phyloP scores from a whole-genome alignment of 2,888 invertebrate species.

The Drosophila flavopinicola region DNA sequence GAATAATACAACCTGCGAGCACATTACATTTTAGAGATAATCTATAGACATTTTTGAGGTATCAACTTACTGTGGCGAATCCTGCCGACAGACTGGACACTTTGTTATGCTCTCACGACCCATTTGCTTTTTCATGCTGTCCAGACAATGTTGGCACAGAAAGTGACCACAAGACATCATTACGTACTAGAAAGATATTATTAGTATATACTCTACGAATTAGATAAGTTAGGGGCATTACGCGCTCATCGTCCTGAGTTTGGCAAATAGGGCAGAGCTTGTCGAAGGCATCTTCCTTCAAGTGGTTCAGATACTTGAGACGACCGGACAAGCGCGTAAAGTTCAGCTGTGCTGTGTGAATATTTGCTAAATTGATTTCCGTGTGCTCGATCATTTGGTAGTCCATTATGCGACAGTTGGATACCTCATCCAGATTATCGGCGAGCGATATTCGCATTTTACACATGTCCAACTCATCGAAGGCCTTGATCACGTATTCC shows the following conservation, averaged over 20 bases:
- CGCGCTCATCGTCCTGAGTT: slow-evolving; percentile 86
- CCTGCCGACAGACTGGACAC: slow-evolving; percentile 87
- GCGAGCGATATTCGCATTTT: slow-evolving; percentile 85
- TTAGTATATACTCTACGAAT: background rate
- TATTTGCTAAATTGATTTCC: slow-evolving; percentile 58
- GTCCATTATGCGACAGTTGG: slow-evolving; percentile 65
- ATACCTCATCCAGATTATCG: slow-evolving; percentile 67
- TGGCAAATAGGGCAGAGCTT: slow-evolving; percentile 90
- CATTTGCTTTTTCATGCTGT: slow-evolving; percentile 71
- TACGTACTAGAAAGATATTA: slow-evolving; percentile 86
- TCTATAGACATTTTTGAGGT: background rate
- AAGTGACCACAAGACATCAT: slow-evolving; percentile 91
- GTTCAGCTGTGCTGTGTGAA: slow-evolving; percentile 66
- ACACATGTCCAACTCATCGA: slow-evolving; percentile 90
- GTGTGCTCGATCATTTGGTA: slow-evolving; percentile 68
- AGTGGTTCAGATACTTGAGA: slow-evolving; percentile 88
- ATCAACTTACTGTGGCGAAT: slow-evolving; percentile 83
- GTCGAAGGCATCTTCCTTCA: slow-evolving; percentile 86
- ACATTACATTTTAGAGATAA: background rate
- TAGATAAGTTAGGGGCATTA: slow-evolving; percentile 57
- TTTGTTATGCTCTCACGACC: slow-evolving; percentile 45
- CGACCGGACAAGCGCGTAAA: slow-evolving; percentile 85
- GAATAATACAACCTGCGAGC: slow-evolving; percentile 75
- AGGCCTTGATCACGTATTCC: slow-evolving; percentile 85
- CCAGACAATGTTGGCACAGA: slow-evolving; percentile 88